Conservation (phyloP, 1,140 invertebrate species). For the Belonocnema kinseyi region DNA sequence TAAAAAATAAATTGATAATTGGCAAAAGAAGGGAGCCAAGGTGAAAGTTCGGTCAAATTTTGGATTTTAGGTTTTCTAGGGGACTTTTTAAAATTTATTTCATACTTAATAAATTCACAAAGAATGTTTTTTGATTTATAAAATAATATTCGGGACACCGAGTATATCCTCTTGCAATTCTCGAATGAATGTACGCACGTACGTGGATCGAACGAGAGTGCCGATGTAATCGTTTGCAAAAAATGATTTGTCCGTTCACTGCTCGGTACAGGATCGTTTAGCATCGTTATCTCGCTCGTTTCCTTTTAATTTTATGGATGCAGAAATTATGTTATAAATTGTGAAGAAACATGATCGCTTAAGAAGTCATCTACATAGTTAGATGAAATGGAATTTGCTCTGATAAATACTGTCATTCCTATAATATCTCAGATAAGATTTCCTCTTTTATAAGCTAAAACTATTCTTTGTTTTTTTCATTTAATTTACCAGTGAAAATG, state of each 20-base stretch:
- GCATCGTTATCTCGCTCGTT: conserved; percentile 25
- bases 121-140: too few relatives aligned
- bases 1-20: too few relatives aligned
- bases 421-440: neutral
- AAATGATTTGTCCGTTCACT: neutral
- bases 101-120: too few relatives aligned
- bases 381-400: neutral
- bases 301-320: neutral
- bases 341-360: neutral
- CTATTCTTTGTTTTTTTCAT: neutral
- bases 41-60: too few relatives aligned
- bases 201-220: neutral
- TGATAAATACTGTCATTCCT: neutral
- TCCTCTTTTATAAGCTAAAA: neutral
- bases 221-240: neutral
- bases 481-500: neutral
- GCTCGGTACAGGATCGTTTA: neutral
- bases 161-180: neutral
- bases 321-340: conserved; percentile 11
- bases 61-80: too few relatives aligned
- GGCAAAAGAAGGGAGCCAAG: too few relatives aligned
- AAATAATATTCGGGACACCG: neutral
- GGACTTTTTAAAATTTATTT: too few relatives aligned
- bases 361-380: neutral
- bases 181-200: neutral